A percentile compares a stretch with the other conserved stretches of the same genome.
These are phyloP conservation scores for Micronycteris hirsuta DNA, from an alignment of 2,113 vertebrate genomes.

Conservation along the genomic window DNA sequence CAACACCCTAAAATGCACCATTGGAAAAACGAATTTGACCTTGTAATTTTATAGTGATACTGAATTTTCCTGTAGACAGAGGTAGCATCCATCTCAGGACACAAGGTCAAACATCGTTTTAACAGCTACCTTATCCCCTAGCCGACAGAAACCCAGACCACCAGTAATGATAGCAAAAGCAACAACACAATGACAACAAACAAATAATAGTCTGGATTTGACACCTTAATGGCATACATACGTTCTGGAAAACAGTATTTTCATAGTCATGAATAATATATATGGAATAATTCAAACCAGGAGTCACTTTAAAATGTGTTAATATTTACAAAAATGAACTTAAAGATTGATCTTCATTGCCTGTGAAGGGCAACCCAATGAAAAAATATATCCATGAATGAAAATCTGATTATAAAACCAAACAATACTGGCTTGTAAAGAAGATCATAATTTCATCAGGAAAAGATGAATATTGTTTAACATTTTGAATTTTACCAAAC, in stretches of 20 bases:
- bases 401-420: neutral
- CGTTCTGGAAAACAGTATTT: neutral
- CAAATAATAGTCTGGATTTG: neutral
- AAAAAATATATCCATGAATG: neutral
- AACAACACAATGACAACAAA: neutral
- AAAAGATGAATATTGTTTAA: neutral
- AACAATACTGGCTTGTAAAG: neutral
- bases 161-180: neutral
- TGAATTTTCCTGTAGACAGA: neutral
- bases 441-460: neutral
- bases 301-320: neutral
- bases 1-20: neutral
- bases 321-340: neutral
- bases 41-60: neutral
- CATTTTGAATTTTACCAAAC: neutral
- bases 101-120: neutral
- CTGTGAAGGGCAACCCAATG: neutral
- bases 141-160: neutral
- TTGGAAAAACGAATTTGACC: neutral
- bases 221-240: neutral
- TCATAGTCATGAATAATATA: neutral
- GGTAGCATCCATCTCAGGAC: neutral
- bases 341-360: neutral
- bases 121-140: neutral
- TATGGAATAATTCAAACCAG: neutral